These are phyloP conservation scores for Nephrotoma appendiculata DNA, from an alignment of 2,888 invertebrate genomes.

Conservation along the genomic window DNA sequence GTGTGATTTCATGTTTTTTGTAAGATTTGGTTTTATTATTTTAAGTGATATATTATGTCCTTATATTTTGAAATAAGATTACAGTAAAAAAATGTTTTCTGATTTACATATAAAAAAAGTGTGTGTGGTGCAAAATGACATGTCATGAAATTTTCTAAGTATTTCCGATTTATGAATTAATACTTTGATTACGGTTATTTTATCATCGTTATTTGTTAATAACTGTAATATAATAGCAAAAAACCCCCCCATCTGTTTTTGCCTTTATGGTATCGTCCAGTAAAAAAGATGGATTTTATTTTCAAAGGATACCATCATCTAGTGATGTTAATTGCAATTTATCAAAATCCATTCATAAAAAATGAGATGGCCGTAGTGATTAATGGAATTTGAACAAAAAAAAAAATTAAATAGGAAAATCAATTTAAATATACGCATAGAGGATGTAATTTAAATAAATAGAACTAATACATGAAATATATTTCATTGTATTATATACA, in stretches of 20 bases:
- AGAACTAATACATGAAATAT: neutral
- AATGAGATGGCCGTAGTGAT: neutral
- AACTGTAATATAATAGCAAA: neutral
- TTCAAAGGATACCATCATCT: neutral
- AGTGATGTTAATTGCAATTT: neutral
- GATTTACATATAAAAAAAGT: neutral
- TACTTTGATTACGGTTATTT: neutral
- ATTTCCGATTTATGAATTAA: neutral
- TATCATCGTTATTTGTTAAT: neutral
- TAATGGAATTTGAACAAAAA: neutral
- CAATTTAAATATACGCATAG: neutral
- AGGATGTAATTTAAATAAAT: neutral
- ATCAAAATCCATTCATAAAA: neutral
- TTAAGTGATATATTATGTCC: neutral
- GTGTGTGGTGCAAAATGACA: neutral
- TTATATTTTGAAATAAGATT: neutral
- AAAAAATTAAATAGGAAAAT: neutral
- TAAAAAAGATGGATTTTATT: neutral
- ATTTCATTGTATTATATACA: neutral
- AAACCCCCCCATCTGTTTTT: no score
- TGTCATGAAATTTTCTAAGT: neutral
- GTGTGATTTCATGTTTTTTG: neutral
- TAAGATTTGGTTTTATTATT: neutral
- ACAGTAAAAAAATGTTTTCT: neutral
- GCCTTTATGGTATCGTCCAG: neutral